Conservation (phyloP, 35 echinoderm and acorn worm species). For the Apostichopus japonicus region DNA sequence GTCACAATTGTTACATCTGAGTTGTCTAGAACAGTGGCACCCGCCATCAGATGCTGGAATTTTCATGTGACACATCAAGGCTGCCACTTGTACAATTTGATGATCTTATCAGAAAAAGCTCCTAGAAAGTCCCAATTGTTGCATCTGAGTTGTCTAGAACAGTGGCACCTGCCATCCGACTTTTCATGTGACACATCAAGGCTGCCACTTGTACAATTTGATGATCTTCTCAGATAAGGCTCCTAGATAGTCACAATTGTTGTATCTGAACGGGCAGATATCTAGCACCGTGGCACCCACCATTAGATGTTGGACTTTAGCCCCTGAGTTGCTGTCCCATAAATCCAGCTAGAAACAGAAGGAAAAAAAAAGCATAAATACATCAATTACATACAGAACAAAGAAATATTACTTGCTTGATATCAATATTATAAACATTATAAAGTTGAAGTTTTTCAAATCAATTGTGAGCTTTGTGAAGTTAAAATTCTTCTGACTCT, state of each 20-base stretch:
- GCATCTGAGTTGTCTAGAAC: slow-evolving; percentile 70
- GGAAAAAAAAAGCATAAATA: not conserved
- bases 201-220: slow-evolving; percentile 78
- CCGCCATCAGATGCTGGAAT: too few relatives aligned
- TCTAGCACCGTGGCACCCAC: slow-evolving; percentile 76
- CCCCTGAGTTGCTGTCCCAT: slow-evolving; percentile 81
- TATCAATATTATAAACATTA: not conserved
- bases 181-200: slow-evolving; percentile 3
- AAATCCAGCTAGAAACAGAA: slow-evolving; percentile 65
- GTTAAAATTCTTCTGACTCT: too few relatives aligned
- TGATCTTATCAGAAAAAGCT: slow-evolving; percentile 69
- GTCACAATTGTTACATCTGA: slow-evolving; percentile 47
- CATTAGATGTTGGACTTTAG: slow-evolving; percentile 64
- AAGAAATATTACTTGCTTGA: not conserved
- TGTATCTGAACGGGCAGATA: slow-evolving; percentile 75
- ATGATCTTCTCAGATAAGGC: slow-evolving; percentile 86
- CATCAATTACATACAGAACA: not conserved
- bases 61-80: too few relatives aligned
- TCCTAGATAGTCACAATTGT: slow-evolving; percentile 67
- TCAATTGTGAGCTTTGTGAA: too few relatives aligned
- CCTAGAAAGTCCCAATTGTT: slow-evolving; percentile 69
- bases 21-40: slow-evolving; percentile 44
- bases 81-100: too few relatives aligned
- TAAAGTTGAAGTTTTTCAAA: too few relatives aligned
- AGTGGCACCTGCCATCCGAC: slow-evolving; percentile 53